phyloP scores from a whole-genome alignment of 64 coral and sea anemone species.

The Montipora efflorescens region DNA sequence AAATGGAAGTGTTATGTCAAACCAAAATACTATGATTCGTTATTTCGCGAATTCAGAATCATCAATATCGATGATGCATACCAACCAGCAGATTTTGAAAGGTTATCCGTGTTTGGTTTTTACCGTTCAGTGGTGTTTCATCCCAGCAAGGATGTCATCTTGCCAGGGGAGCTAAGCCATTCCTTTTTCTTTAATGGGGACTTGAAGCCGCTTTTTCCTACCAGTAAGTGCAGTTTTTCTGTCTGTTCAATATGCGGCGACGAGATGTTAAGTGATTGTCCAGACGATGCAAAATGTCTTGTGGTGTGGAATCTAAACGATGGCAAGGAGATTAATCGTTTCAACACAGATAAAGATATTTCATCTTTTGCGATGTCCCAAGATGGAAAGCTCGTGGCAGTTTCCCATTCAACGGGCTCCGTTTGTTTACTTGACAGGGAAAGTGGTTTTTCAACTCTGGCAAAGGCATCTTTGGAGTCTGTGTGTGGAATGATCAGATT shows the following conservation, averaged over 20 bases:
- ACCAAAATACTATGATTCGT: no score
- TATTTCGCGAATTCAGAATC: no score
- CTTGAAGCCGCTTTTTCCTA: not conserved
- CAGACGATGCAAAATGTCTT: not conserved
- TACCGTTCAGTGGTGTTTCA: slow-evolving; percentile 39
- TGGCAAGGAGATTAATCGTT: not conserved
- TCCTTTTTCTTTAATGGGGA: not conserved
- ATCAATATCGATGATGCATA: not conserved
- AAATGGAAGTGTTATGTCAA: no score
- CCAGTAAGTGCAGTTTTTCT: not conserved
- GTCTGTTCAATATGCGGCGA: not conserved
- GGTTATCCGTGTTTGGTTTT: no score
- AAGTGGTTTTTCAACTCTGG: not conserved
- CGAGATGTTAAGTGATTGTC: not conserved
- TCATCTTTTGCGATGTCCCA: not conserved
- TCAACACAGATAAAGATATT: not conserved
- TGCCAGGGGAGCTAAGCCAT: slow-evolving; percentile 1
- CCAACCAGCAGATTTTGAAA: not conserved
- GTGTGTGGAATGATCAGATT: not conserved
- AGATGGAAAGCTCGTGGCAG: not conserved
- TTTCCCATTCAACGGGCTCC: slow-evolving; percentile 9
- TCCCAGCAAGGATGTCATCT: slow-evolving; percentile 6
- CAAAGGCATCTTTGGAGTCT: not conserved
- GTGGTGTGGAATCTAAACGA: not conserved
- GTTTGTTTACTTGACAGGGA: not conserved